These are phyloP conservation scores for Scaptodrosophila lebanonensis DNA, from an alignment of 1,140 invertebrate genomes.

Conservation along the genomic window DNA sequence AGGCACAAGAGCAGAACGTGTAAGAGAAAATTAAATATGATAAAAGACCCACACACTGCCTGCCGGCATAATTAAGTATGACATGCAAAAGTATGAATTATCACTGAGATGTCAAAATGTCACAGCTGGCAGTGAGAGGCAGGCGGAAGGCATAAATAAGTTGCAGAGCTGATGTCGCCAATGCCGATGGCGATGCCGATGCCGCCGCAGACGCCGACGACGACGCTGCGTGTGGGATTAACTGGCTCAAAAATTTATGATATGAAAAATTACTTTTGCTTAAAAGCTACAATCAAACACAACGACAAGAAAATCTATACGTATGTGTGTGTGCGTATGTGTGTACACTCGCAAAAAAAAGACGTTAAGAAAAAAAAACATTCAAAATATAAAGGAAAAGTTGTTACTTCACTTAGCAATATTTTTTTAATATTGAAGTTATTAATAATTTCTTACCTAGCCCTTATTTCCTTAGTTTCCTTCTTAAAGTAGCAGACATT, in stretches of 20 bases:
- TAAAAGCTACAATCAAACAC: slow-evolving; percentile 10
- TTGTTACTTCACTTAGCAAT: no score
- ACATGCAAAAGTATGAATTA: slow-evolving; percentile 77
- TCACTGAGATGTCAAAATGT: slow-evolving; percentile 76
- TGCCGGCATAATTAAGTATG: slow-evolving; percentile 75
- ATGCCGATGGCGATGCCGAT: no score
- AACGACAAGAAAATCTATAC: slow-evolving; percentile 5
- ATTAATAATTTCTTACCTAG: no score
- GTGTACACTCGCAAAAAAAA: no score
- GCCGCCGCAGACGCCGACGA: no score
- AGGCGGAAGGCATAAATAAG: slow-evolving; percentile 29
- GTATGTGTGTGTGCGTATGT: no score
- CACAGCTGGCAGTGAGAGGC: slow-evolving; percentile 54
- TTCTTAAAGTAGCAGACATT: no score
- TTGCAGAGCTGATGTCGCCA: slow-evolving; percentile 25
- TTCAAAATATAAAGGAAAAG: no score
- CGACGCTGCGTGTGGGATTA: slow-evolving; percentile 71
- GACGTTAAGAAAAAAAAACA: no score
- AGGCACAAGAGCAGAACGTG: not conserved
- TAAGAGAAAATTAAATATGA: slow-evolving; percentile 37
- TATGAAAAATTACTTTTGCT: slow-evolving; percentile 74
- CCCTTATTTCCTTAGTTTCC: no score
- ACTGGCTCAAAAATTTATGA: slow-evolving; percentile 74
- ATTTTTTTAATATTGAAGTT: no score
- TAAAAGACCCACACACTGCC: slow-evolving; percentile 58